phyloP scores from a whole-genome alignment of 1,140 invertebrate genomes.

The Mercenaria mercenaria region DNA sequence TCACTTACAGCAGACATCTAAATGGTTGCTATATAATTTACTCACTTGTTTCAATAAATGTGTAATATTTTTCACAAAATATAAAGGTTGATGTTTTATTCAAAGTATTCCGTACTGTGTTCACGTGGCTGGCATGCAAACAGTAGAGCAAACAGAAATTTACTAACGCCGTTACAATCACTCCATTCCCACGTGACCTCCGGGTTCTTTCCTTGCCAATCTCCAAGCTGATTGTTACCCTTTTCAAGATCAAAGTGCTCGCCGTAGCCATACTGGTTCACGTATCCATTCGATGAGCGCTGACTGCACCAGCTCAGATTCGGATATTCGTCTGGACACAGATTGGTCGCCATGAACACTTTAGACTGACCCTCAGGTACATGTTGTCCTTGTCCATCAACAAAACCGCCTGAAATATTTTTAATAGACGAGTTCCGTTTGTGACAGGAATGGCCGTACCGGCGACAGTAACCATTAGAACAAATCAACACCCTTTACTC shows the following conservation, averaged over 20 bases:
- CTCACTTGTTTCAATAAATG: too few relatives aligned
- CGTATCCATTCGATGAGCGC: conserved; percentile 31
- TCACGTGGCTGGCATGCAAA: too few relatives aligned
- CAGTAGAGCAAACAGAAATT: too few relatives aligned
- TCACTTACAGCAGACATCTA: too few relatives aligned
- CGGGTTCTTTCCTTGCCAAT: conserved; percentile 73
- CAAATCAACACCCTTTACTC: too few relatives aligned
- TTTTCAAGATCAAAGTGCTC: conserved; percentile 79
- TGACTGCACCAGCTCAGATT: conserved; percentile 78
- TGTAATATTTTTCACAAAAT: too few relatives aligned
- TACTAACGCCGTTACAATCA: conserved; percentile 63
- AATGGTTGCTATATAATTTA: too few relatives aligned
- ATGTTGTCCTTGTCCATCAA: conserved; percentile 68
- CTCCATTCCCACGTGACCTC: conserved; percentile 77
- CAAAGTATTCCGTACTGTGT: too few relatives aligned
- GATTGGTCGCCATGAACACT: conserved; percentile 77
- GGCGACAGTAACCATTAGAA: too few relatives aligned
- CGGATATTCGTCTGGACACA: conserved; percentile 72
- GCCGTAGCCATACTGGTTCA: conserved; percentile 73
- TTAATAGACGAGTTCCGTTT: too few relatives aligned
- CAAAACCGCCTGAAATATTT: conserved; percentile 73
- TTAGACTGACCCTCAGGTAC: conserved; percentile 35
- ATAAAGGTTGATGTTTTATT: too few relatives aligned
- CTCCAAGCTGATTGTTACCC: conserved; percentile 55
- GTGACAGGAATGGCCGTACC: too few relatives aligned